Evolutionary conservation across 2,797 vertebrate species (phyloP), one percentile per base, ranked within the genome.

Genomic region (Lacerta viridis): DNA sequence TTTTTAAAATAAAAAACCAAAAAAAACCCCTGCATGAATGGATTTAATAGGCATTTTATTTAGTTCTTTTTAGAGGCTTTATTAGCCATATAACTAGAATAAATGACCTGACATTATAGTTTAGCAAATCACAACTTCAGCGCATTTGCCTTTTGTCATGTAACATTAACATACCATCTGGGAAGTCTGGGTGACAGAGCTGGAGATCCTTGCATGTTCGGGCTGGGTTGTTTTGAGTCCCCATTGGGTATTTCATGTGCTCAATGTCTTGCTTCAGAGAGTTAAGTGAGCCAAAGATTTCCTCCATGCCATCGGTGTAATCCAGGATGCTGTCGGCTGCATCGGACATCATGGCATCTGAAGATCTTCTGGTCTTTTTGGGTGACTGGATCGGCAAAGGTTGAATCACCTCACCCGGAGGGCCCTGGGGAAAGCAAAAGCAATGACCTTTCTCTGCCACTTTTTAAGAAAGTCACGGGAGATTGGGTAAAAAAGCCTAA

Each of bases 231-330:
- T 96, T 98, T 89, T 99, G 98, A 0, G 98, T 99, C 69, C 99
- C 99, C 98, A 99, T 98, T 0, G 99, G 99, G 89, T 98, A 99
- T 90, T 99, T 99, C 98, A 99, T 99, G n/a, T 98, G 98, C 88
- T 99, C 99, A 0, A 99, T 99, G 92, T 99, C 99, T 94, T 99
- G 98, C 88, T 99, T 99, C 92, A 99, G 97, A 90, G 98, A 98
- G 94, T 99, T 99, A 87, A 99, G 94, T 0, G 99, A 99, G 85
- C 98, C 97, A 74, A 99, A 99, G 93, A 99, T 98, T 93, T 99
- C 98, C 93, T 99, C 98, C 98, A 99, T 99, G 91, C 98, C 99
- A 89, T 99, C 98, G 0, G 98, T 96, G 27, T 99, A 99, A 92
- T 99, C 98, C 95, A 98, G 96, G 89, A 98, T 96, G 76, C 95